These are phyloP conservation scores for Mythimna impura DNA, from an alignment of 2,888 invertebrate genomes.

Conservation along the genomic window DNA sequence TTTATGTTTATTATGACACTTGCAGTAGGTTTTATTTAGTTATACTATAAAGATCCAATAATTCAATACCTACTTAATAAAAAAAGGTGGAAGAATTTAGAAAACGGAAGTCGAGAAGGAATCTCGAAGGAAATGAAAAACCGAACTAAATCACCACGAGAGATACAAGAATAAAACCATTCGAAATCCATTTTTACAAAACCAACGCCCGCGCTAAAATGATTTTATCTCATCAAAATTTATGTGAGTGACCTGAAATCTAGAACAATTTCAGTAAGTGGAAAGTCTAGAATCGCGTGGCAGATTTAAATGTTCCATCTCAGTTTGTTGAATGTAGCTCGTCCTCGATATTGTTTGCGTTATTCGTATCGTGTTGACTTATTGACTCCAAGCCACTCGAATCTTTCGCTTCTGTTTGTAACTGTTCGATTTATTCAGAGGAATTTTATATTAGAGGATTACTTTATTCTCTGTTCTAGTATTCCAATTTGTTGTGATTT, in stretches of 20 bases:
- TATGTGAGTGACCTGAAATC: conserved; percentile 61
- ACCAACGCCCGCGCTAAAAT: conserved; percentile 14
- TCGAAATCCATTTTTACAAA: conserved; percentile 28
- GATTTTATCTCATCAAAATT: conserved; percentile 35
- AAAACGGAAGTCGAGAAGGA: neutral
- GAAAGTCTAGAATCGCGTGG: conserved; percentile 30
- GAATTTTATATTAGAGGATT: conserved; percentile 44
- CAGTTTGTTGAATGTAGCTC: conserved; percentile 54
- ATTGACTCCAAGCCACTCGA: conserved; percentile 59
- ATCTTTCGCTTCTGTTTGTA: conserved; percentile 46
- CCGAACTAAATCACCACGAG: conserved; percentile 11
- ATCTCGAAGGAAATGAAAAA: conserved; percentile 7
- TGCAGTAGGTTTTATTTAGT: neutral
- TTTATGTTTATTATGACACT: neutral
- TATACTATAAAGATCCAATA: neutral
- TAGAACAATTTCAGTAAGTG: conserved; percentile 29
- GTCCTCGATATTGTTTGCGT: conserved; percentile 64
- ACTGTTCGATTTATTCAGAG: conserved; percentile 27
- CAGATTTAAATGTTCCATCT: conserved; percentile 46
- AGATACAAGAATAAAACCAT: conserved; percentile 21
- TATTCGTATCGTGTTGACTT: conserved; percentile 56
- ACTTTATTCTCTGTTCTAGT: conserved; percentile 22
- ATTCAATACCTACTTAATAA: neutral
- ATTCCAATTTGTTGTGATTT: conserved; percentile 14
- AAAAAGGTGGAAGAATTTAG: conserved; percentile 1